Percentiles rank a stretch among this genome's conserved stretches.
phyloP scores from a whole-genome alignment of 2,888 invertebrate species.

The Elmis aenea region DNA sequence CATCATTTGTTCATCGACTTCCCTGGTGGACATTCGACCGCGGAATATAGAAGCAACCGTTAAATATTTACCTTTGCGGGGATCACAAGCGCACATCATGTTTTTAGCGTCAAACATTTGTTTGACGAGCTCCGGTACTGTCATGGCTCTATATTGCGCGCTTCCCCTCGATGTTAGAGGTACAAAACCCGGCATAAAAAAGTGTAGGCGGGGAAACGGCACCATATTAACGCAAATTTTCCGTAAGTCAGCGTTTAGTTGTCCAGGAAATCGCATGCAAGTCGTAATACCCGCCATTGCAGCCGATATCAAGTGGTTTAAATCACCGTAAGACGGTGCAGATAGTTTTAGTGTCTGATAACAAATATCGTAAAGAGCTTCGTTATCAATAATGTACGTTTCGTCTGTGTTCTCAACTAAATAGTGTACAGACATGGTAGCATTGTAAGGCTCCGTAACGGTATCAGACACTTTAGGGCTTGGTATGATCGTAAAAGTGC shows the following conservation, averaged over 20 bases:
- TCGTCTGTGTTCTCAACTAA: constrained; percentile 59
- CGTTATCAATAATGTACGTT: constrained; percentile 59
- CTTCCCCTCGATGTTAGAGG: constrained; percentile 55
- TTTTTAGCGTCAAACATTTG: constrained; percentile 82
- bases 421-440: constrained; percentile 53
- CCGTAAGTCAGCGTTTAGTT: constrained; percentile 62
- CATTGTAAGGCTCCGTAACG: constrained; percentile 63
- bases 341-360: constrained; percentile 56
- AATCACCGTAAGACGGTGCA: constrained; percentile 56
- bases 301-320: constrained; percentile 52
- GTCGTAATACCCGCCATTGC: constrained; percentile 59
- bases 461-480: constrained; percentile 63
- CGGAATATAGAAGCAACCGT: constrained; percentile 79
- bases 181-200: constrained; percentile 63
- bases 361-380: constrained; percentile 61
- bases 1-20: constrained; percentile 58
- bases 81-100: constrained; percentile 88
- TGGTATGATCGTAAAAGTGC: constrained; percentile 65
- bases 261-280: constrained; percentile 49
- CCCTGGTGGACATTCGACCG: constrained; percentile 64
- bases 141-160: constrained; percentile 67
- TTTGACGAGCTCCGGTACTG: constrained; percentile 72
- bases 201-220: constrained; percentile 62
- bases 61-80: constrained; percentile 70
- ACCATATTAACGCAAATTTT: constrained; percentile 61